A percentile compares a stretch with the other conserved stretches of the same genome.
These are phyloP conservation scores for Zophobas morio DNA, from an alignment of 1,140 invertebrate genomes.

Conservation along the genomic window DNA sequence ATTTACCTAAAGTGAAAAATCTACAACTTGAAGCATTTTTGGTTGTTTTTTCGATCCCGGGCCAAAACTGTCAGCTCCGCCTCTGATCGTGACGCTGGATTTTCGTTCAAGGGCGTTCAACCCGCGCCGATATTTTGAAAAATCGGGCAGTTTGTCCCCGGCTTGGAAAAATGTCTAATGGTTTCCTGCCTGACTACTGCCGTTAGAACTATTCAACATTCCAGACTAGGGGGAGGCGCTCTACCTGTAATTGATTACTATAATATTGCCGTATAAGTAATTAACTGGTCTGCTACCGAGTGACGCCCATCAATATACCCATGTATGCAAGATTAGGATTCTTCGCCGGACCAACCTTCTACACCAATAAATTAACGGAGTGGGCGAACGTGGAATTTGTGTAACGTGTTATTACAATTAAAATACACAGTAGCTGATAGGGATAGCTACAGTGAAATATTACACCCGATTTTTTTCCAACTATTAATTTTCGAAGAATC, in stretches of 20 bases:
- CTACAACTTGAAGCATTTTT: too few relatives aligned
- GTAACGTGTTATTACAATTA: constrained; percentile 34
- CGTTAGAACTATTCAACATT: constrained; percentile 30
- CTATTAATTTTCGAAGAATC: neutral
- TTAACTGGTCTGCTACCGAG: constrained; percentile 40
- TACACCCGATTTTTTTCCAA: neutral
- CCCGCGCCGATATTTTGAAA: neutral
- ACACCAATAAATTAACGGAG: constrained; percentile 42
- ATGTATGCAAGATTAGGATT: constrained; percentile 37
- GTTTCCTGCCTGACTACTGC: constrained; percentile 33
- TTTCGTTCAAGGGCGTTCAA: constrained; percentile 9
- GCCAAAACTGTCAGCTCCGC: too few relatives aligned
- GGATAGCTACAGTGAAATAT: neutral
- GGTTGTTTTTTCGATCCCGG: too few relatives aligned
- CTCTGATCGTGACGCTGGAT: too few relatives aligned
- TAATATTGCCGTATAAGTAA: constrained; percentile 41
- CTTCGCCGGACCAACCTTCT: constrained; percentile 28
- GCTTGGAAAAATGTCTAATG: constrained; percentile 31
- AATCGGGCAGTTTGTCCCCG: constrained; percentile 9
- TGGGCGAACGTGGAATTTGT: constrained; percentile 43
- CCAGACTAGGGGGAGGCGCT: constrained; percentile 36
- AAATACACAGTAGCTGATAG: constrained; percentile 19
- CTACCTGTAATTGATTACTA: constrained; percentile 44
- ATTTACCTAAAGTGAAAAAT: too few relatives aligned
- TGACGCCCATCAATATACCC: constrained; percentile 43